Conservation (phyloP, 2,797 vertebrate genomes). For the Acanthiza pusilla region DNA sequence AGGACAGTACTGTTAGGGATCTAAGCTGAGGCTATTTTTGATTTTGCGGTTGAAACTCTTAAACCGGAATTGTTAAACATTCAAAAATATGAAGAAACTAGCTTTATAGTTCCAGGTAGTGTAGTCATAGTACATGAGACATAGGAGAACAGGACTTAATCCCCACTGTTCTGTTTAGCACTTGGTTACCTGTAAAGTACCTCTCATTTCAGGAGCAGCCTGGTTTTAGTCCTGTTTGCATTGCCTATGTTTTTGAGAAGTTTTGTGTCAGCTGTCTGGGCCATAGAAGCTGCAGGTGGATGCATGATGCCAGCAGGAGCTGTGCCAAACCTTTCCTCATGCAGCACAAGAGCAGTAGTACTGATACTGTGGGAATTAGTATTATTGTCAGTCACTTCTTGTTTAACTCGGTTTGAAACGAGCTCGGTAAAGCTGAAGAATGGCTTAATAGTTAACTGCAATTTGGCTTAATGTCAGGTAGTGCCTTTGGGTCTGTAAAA, state of each 20-base stretch:
- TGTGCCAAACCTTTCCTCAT: background rate
- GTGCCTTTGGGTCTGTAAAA: slow-evolving; percentile 33
- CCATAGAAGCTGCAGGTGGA: background rate
- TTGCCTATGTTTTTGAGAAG: background rate
- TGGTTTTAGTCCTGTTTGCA: background rate
- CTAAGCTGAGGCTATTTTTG: background rate
- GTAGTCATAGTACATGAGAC: background rate
- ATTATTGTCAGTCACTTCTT: slow-evolving; percentile 28
- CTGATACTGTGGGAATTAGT: background rate
- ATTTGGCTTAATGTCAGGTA: slow-evolving; percentile 45
- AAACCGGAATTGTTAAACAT: background rate
- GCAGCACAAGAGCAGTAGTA: background rate
- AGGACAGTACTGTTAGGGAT: background rate
- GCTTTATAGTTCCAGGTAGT: background rate
- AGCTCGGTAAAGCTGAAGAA: slow-evolving; percentile 8
- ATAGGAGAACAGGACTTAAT: background rate
- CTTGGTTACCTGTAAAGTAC: background rate
- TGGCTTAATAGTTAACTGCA: slow-evolving; percentile 13
- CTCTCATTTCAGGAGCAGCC: background rate
- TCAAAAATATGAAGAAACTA: background rate
- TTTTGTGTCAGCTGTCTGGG: background rate
- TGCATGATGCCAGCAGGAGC: background rate
- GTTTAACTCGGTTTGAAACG: background rate
- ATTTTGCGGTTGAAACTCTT: background rate
- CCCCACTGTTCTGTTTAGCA: background rate